Evolutionary conservation across 2,888 invertebrate species (phyloP), one percentile per base, ranked within the genome.

Genomic region (Pterostichus madidus): DNA sequence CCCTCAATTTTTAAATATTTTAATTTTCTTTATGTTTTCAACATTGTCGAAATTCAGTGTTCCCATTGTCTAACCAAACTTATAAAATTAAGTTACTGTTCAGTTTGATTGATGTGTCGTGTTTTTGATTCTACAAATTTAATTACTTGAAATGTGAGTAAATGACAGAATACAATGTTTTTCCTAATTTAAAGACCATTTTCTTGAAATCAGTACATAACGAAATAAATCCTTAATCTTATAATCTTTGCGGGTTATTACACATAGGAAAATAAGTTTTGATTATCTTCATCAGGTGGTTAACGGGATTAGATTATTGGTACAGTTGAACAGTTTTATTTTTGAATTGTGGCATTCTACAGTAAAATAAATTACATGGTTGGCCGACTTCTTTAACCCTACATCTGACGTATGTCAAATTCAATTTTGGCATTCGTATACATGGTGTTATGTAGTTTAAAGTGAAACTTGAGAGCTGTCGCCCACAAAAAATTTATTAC

Each of bases 301-400:
- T 84, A 84, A 84, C 84, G 84, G 84, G 84, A 84, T 84, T 78
- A 53, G 71, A 80, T 80, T 80, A 71, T 53, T 80, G 68, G 35
- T 35, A 64, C 35, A 80, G 80, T 71, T 80, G 80, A 71, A 71
- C 80, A 80, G 32, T 52, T 80, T 71, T 71, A 52, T 52, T 52
- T 80, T 52, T 46, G 68, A 32, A 52, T 31, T 44, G 52, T 52
- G 52, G 31, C 15, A 71, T 68, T 49, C 35, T 68, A 64, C 31
- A 80, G 5, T 68, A 73, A 71, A 39, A 56, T 71, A 49, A 73
- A 80, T 73, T 73, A 53, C 17, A 73, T 56, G 56, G 10, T 44
- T 80, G 80, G 73, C 7, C 56, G 17, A 80, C 73, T 80, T 13
- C 44, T 61, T 81, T 81, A 81, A 75, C 64, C 68, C 53, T 56